Evolutionary conservation across 1,140 invertebrate species (phyloP).

Genomic region (Contarinia nasturtii): DNA sequence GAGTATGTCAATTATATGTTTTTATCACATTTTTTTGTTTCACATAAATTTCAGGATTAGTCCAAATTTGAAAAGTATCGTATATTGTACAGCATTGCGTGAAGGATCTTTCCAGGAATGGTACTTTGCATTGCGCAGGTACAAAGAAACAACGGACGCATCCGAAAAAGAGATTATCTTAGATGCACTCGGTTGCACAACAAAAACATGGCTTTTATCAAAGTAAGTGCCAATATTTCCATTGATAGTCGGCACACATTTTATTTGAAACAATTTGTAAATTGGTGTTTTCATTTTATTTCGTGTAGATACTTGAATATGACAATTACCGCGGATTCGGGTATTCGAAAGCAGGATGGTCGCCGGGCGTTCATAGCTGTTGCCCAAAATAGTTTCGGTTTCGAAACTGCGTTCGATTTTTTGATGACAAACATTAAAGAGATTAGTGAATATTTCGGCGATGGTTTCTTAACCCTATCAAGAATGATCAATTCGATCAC

Average conservation of each 20-base stretch:
- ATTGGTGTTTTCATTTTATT: not conserved
- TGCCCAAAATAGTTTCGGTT: conserved; percentile 23
- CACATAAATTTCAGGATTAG: conserved; percentile 26
- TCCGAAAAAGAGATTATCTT: conserved; percentile 40
- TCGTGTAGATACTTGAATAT: conserved; percentile 24
- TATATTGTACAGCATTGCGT: conserved; percentile 35
- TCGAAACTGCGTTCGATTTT: conserved; percentile 30
- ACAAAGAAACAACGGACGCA: conserved; percentile 28
- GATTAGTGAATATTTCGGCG: conserved; percentile 27
- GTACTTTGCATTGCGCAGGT: conserved; percentile 31
- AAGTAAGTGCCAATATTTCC: conserved; percentile 23
- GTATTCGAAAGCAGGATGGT: conserved; percentile 31
- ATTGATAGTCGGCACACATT: too few species aligned
- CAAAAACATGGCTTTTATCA: conserved; percentile 19
- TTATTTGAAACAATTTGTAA: too few species aligned
- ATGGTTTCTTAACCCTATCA: conserved; percentile 28
- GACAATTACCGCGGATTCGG: conserved; percentile 23
- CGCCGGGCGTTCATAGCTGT: conserved; percentile 25
- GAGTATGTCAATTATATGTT: not conserved
- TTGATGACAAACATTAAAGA: conserved; percentile 24
- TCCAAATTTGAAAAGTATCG: conserved; percentile 24
- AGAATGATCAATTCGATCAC: conserved; percentile 28
- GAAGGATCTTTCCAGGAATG: conserved; percentile 29
- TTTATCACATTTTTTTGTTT: not conserved
- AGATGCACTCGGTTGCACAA: conserved; percentile 33